Base-by-base conservation (phyloP, 2,888 invertebrate genomes). In the Rosalia funebris region DNA sequence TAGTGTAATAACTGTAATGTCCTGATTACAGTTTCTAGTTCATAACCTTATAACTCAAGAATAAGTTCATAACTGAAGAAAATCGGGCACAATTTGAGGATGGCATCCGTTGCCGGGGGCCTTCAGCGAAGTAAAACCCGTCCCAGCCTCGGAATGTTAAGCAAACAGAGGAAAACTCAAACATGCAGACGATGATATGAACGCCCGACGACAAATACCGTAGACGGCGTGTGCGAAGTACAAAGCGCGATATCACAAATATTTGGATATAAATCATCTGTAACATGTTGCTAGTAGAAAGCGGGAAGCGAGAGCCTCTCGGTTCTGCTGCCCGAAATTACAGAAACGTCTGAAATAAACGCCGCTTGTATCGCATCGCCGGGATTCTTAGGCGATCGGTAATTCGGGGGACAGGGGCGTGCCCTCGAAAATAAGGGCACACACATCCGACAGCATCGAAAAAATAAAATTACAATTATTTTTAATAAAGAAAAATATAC, bases 231-330 rank as follows among this genome's bases (percentile, higher is more conserved):
- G 11, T 34, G 10, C 11, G 5, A 12, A 36, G 37, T 39, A 39
- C 37, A 50, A 11, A 50, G 20, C 17, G 37, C 50, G 39, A 37
- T 37, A 50, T 50, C 50, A 37, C 50, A 50, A 50, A 50, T 50
- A 50, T 50, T 50, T 50, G 50, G 37, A 17, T 12, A 50, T 50
- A 50, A 50, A 50, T 50, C 50, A 50, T 50, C 34, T 39, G 50
- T 50, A 36, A 37, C 50, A 37, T 39, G 50, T 50, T 39, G 50
- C 20, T 20, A 39, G 11, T 36, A 50, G 37, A 37, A 50, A 50
- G 19, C 50, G 37, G 20, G 50, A 12, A 37, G 25, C 34, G 10
- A 19, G 15, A 20, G 19, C 17, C 11, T 34, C 20, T 36, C 12
- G 19, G 36, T 39, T 20, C 36, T 19, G 7, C 37, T 37, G 37